These are phyloP conservation scores for Netelia virgata DNA, from an alignment of 2,888 invertebrate species.

Conservation along the genomic window DNA sequence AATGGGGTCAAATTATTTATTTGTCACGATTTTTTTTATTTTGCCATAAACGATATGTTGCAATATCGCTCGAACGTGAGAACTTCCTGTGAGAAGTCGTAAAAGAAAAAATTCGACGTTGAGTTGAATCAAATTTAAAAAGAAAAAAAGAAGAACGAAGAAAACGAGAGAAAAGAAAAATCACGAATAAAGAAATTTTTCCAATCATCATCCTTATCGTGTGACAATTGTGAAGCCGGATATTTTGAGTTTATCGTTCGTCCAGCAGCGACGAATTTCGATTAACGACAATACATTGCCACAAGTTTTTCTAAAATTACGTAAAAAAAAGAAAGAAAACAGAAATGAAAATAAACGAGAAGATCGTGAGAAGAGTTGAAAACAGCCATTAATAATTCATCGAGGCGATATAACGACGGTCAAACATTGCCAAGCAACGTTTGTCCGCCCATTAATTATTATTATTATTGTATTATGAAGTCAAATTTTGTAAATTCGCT, in stretches of 20 bases:
- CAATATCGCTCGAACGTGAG: slow-evolving; percentile 45
- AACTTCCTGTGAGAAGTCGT: slow-evolving; percentile 37
- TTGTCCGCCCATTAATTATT: slow-evolving; percentile 36
- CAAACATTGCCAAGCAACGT: slow-evolving; percentile 61
- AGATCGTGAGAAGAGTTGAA: slow-evolving; percentile 2
- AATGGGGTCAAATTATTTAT: slow-evolving; percentile 56
- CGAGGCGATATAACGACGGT: slow-evolving; percentile 32
- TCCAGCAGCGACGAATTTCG: slow-evolving; percentile 49
- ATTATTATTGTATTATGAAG: slow-evolving; percentile 35
- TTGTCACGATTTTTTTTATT: slow-evolving; percentile 13
- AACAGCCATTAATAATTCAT: slow-evolving; percentile 32
- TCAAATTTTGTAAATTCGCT: slow-evolving; percentile 60
- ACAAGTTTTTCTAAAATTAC: slow-evolving; percentile 56
- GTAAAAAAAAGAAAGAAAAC: slow-evolving; percentile 15
- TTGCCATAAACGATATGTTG: slow-evolving; percentile 40
- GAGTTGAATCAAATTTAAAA: slow-evolving; percentile 1
- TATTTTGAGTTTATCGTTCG: slow-evolving; percentile 39
- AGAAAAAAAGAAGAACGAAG: neutral
- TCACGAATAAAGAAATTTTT: neutral
- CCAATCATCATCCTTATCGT: slow-evolving; percentile 13
- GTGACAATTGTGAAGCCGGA: slow-evolving; percentile 40
- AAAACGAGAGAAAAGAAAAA: neutral
- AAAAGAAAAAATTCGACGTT: slow-evolving; percentile 24
- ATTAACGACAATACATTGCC: slow-evolving; percentile 63
- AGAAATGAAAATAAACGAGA: neutral